Percentiles rank a stretch among this genome's conserved stretches.
These are phyloP conservation scores for Drosophila mulleri DNA, from an alignment of 2,888 invertebrate genomes.

Conservation along the genomic window DNA sequence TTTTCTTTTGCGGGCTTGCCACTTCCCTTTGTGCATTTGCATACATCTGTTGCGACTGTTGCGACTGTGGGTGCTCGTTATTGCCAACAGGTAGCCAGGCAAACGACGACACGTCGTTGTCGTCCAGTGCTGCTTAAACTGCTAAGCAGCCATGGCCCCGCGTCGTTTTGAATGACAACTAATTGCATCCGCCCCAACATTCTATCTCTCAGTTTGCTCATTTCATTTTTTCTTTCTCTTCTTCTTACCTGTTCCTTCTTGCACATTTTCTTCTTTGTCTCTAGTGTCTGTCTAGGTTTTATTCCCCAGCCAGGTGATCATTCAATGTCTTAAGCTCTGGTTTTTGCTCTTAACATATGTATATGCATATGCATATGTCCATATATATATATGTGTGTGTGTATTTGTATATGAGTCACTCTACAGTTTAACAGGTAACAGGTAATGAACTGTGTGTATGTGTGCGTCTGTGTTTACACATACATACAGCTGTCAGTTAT, in stretches of 20 bases:
- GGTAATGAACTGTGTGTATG: background rate
- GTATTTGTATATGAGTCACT: constrained; percentile 46
- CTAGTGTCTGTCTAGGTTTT: background rate
- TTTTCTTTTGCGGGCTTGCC: constrained; percentile 55
- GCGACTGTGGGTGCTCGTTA: constrained; percentile 16
- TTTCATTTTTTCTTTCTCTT: background rate
- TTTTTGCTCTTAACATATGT: constrained; percentile 8
- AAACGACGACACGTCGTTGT: too few relatives aligned
- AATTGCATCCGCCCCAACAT: constrained; percentile 40
- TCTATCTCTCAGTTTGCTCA: background rate
- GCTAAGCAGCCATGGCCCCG: constrained; percentile 4
- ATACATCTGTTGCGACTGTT: constrained; percentile 40
- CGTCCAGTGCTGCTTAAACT: constrained; percentile 39
- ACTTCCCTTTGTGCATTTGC: constrained; percentile 64
- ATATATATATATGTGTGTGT: too few relatives aligned
- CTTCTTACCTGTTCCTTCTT: constrained; percentile 1
- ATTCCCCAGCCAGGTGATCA: constrained; percentile 11
- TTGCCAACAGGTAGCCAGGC: constrained; percentile 64
- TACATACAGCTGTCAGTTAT: background rate
- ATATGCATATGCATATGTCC: too few relatives aligned
- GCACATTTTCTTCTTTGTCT: constrained; percentile 23
- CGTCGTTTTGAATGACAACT: constrained; percentile 27
- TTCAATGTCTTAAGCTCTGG: constrained; percentile 26
- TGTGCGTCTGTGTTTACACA: background rate
- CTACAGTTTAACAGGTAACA: background rate